Evolutionary conservation across 1,140 invertebrate species (phyloP).

Genomic region (Chelonus insularis): DNA sequence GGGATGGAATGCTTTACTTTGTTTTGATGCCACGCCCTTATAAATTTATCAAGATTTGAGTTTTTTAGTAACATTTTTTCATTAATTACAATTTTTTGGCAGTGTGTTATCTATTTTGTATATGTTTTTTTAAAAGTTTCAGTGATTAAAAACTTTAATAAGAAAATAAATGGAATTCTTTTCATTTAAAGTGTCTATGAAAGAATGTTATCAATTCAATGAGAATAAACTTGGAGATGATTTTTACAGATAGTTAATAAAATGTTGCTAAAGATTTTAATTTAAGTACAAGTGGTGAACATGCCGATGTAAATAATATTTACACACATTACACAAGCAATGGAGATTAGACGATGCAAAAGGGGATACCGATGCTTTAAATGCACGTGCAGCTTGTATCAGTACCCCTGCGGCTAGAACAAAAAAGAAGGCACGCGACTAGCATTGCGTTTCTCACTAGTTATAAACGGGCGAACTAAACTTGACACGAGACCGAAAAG

Average conservation of each 20-base stretch:
- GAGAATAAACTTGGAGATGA: no score
- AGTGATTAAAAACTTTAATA: no score
- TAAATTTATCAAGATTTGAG: conserved; percentile 15
- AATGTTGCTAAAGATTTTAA: background rate
- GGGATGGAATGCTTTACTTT: conserved; percentile 1
- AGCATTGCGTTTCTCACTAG: conserved; percentile 34
- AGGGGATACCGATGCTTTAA: conserved; percentile 22
- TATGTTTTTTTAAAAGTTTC: no score
- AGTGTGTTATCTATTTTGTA: no score
- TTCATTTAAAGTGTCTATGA: no score
- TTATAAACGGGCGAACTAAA: conserved; percentile 36
- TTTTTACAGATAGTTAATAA: no score
- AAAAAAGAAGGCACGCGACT: conserved; percentile 42
- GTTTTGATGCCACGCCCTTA: conserved; percentile 19
- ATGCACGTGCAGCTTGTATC: conserved; percentile 18
- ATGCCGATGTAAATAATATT: conserved; percentile 6
- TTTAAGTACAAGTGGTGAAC: background rate
- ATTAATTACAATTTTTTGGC: no score
- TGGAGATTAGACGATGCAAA: conserved; percentile 19
- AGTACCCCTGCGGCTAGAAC: conserved; percentile 34
- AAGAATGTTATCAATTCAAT: no score
- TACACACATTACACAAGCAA: conserved; percentile 16
- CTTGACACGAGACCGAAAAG: conserved; percentile 33
- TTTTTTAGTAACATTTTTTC: no score
- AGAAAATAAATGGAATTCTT: no score